These are phyloP conservation scores for Australoheros scitulus DNA, from an alignment of 2,113 vertebrate genomes.

Conservation along the genomic window DNA sequence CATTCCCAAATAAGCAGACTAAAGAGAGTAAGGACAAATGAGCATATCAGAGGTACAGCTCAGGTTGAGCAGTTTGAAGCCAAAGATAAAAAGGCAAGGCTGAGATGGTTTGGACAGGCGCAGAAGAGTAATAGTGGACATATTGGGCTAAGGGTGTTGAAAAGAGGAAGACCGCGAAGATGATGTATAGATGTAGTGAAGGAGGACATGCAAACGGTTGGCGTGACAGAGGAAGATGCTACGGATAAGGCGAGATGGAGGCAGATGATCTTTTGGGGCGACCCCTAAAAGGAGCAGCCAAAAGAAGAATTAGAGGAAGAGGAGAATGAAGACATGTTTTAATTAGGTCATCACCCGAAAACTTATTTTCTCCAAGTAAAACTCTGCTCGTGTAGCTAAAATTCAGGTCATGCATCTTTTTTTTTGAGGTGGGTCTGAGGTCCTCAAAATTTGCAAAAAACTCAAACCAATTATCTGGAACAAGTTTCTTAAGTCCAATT, in stretches of 20 bases:
- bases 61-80: background rate
- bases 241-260: background rate
- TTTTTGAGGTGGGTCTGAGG: background rate
- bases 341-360: background rate
- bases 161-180: background rate
- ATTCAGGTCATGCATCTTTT: background rate
- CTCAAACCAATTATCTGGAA: background rate
- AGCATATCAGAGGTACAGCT: background rate
- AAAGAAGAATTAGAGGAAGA: background rate
- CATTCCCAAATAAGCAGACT: background rate
- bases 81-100: background rate
- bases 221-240: background rate
- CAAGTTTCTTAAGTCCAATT: background rate
- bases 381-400: background rate
- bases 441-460: background rate
- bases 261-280: background rate
- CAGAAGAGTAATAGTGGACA: background rate
- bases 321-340: background rate
- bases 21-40: background rate
- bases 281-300: background rate
- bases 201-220: background rate
- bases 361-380: background rate
- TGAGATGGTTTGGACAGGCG: background rate
- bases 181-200: background rate
- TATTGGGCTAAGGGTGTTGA: too few relatives aligned